Conservation (phyloP, 2,888 invertebrate genomes). For the Campaea margaritaria region DNA sequence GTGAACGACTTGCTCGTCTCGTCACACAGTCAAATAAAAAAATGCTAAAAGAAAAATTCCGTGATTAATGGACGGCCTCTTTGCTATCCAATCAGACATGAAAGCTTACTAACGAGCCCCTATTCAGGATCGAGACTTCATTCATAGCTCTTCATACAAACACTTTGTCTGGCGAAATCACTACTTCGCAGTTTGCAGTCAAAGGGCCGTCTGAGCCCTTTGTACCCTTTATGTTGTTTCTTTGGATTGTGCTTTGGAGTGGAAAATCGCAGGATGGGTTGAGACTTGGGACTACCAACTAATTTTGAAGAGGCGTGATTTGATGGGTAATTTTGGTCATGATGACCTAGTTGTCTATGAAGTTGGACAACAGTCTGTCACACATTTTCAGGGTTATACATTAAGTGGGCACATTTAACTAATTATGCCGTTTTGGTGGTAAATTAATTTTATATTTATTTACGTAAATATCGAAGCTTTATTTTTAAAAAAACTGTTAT, state of each 20-base stretch:
- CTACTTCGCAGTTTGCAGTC: conserved; percentile 3
- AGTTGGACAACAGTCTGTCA: too few species aligned
- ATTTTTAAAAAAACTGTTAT: too few species aligned
- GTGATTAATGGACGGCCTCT: background rate
- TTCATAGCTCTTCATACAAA: conserved; percentile 14
- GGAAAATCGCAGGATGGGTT: conserved; percentile 5
- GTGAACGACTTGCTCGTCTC: too few species aligned
- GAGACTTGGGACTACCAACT: background rate
- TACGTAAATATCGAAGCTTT: too few species aligned
- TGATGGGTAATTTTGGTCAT: too few species aligned
- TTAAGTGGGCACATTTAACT: too few species aligned
- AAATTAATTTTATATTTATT: too few species aligned
- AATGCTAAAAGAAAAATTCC: background rate
- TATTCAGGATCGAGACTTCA: conserved; percentile 24
- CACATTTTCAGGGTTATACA: too few species aligned
- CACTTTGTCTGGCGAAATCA: conserved; percentile 12
- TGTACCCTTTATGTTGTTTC: conserved; percentile 17
- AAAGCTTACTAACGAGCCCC: conserved; percentile 27
- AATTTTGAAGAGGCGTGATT: background rate
- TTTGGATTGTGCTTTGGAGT: conserved; percentile 4
- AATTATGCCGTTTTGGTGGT: too few species aligned
- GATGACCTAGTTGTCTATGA: too few species aligned
- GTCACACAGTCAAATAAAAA: too few species aligned
- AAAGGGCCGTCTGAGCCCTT: conserved; percentile 8
- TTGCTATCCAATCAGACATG: conserved; percentile 19